Percentiles rank a stretch among this genome's conserved stretches.
Conservation (phyloP, 2,797 vertebrate genomes). For the Eulemur coronatus region DNA sequence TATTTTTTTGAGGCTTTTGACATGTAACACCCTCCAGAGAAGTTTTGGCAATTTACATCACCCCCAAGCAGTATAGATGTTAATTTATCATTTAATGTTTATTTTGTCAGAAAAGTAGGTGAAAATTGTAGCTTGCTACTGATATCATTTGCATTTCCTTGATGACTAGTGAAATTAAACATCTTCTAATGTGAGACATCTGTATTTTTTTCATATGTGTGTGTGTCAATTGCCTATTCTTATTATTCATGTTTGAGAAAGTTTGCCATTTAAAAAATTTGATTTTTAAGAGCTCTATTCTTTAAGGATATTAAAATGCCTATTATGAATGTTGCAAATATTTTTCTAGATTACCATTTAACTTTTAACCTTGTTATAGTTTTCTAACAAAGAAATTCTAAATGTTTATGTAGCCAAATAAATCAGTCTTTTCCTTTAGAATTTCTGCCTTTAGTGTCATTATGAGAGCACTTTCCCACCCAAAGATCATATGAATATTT, state of each 20-base stretch:
- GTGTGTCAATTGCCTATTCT: neutral
- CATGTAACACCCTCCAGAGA: neutral
- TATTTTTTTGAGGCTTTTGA: neutral
- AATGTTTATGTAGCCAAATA: neutral
- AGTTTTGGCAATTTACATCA: neutral
- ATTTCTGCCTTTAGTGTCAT: neutral
- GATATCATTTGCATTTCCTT: constrained; percentile 37
- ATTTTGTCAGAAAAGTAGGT: constrained; percentile 14
- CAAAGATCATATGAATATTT: neutral
- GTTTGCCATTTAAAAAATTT: neutral
- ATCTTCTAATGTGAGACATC: neutral
- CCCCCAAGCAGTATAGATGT: neutral
- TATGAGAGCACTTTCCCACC: neutral
- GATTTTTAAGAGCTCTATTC: neutral
- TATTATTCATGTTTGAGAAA: neutral
- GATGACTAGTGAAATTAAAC: constrained; percentile 37
- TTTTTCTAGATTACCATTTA: constrained; percentile 14
- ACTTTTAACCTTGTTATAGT: constrained; percentile 1
- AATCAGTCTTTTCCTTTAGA: neutral
- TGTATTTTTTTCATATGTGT: neutral
- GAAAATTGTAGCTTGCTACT: neutral
- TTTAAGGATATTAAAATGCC: neutral
- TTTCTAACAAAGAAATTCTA: constrained; percentile 29
- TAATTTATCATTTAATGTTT: constrained; percentile 22
- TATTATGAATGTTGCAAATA: neutral